Conservation (phyloP, 2,888 invertebrate species). For the Pammene fasciana region DNA sequence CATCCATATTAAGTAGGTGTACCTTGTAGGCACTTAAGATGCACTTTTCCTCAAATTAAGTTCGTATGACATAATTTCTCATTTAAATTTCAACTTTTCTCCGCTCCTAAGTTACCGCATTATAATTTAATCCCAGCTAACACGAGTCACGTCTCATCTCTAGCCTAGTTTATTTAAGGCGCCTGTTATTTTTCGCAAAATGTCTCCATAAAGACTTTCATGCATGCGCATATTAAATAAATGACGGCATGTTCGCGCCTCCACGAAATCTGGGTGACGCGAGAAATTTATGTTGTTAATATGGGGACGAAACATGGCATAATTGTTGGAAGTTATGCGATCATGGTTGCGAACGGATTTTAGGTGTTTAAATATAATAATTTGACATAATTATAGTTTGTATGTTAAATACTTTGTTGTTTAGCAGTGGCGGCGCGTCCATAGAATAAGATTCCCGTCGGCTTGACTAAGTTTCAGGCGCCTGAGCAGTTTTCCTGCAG, state of each 20-base stretch:
- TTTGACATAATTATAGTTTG: too few relatives aligned
- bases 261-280: constrained; percentile 52
- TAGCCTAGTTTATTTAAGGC: constrained; percentile 41
- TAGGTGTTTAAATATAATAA: too few relatives aligned
- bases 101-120: neutral
- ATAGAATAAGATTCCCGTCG: too few relatives aligned
- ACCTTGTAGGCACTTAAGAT: too few relatives aligned
- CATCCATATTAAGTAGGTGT: too few relatives aligned
- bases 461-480: too few relatives aligned
- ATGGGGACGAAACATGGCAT: constrained; percentile 40
- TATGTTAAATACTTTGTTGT: too few relatives aligned
- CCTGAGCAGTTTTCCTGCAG: too few relatives aligned
- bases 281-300: constrained; percentile 59
- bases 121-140: constrained; percentile 19
- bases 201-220: constrained; percentile 56
- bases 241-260: constrained; percentile 53
- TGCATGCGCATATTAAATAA: constrained; percentile 64
- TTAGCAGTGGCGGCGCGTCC: too few relatives aligned
- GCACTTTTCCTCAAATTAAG: too few relatives aligned
- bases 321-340: constrained; percentile 24
- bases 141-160: constrained; percentile 33
- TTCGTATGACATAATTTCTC: neutral
- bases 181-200: constrained; percentile 47
- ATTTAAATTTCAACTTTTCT: neutral
- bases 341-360: constrained; percentile 14